phyloP scores from a whole-genome alignment of 2,113 vertebrate species.

The human (Homo sapiens) region GRCh38 chr6:116762001-116762500 shows the following conservation, averaged over 20 bases:
- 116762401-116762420: not conserved
- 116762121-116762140: not conserved
- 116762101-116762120: conserved; percentile 24
- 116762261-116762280: not conserved
- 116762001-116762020: conserved; percentile 86
- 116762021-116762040: conserved; percentile 88
- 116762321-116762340: not conserved
- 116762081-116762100: conserved; percentile 78
- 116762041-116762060: conserved; percentile 87
- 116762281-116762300: not conserved
- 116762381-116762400: not conserved
- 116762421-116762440: not conserved
- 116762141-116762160: not conserved
- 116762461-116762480: not conserved
- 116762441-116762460: not conserved
- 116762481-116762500: conserved; percentile 1
- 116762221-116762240: not conserved
- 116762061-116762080: conserved; percentile 84
- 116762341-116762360: not conserved
- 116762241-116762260: conserved; percentile 1
- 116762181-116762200: not conserved
- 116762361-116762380: not conserved
- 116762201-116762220: not conserved
- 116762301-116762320: not conserved
- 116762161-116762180: not conserved